A percentile compares a stretch with the other conserved stretches of the same genome.
Evolutionary conservation across 2,888 invertebrate species (phyloP).

Genomic region (Drosophila colorata): DNA sequence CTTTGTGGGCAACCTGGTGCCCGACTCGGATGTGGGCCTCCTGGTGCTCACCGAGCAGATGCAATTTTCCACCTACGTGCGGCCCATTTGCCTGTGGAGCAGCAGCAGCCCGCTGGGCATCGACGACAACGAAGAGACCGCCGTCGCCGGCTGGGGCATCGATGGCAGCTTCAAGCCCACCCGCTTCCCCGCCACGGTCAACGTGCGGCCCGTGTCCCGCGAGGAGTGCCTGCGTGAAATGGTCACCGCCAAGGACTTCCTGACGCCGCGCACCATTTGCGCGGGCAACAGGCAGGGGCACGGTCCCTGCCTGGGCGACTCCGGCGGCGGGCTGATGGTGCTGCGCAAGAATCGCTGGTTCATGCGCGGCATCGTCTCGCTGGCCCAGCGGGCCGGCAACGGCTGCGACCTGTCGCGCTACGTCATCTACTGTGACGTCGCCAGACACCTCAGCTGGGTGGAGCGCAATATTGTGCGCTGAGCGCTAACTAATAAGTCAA

Average conservation of each 20-base stretch:
- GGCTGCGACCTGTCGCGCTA: slow-evolving; percentile 88
- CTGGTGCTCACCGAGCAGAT: slow-evolving; percentile 47
- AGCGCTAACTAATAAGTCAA: slow-evolving; percentile 7
- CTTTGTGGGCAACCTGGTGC: slow-evolving; percentile 74
- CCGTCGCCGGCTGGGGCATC: slow-evolving; percentile 87
- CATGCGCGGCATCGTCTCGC: slow-evolving; percentile 86
- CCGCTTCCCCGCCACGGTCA: slow-evolving; percentile 58
- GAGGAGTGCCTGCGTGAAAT: slow-evolving; percentile 61
- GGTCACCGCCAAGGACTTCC: slow-evolving; percentile 62
- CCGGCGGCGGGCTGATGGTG: slow-evolving; percentile 87
- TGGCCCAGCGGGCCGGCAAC: slow-evolving; percentile 78
- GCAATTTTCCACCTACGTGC: slow-evolving; percentile 55
- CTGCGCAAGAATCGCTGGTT: slow-evolving; percentile 83
- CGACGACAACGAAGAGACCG: slow-evolving; percentile 84
- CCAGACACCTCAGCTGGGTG: slow-evolving; percentile 87
- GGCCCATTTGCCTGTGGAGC: slow-evolving; percentile 81
- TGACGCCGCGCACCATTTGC: slow-evolving; percentile 77
- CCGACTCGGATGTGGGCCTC: slow-evolving; percentile 58
- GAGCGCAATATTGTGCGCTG: slow-evolving; percentile 77
- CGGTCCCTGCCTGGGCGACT: slow-evolving; percentile 86
- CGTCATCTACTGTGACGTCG: slow-evolving; percentile 88
- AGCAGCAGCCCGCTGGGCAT: slow-evolving; percentile 64
- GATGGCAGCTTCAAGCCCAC: slow-evolving; percentile 73
- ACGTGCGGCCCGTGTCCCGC: slow-evolving; percentile 52
- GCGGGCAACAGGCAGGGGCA: slow-evolving; percentile 80